Percentiles rank a stretch among this genome's conserved stretches.
These are phyloP conservation scores for Eristalis tenax DNA, from an alignment of 2,888 invertebrate genomes.

Conservation along the genomic window DNA sequence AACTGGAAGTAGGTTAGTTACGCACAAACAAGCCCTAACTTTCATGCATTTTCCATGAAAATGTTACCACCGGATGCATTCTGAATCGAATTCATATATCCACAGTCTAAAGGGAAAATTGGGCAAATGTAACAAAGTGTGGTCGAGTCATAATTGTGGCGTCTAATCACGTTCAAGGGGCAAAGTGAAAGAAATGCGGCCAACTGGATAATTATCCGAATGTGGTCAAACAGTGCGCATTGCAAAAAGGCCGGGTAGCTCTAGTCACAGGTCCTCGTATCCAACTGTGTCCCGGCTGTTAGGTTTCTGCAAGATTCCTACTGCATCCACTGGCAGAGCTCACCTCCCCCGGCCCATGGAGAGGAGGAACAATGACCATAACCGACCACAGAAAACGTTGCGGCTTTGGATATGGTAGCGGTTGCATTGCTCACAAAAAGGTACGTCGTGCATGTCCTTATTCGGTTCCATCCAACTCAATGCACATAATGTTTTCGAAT, in stretches of 20 bases:
- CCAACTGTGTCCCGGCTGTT: conserved; percentile 21
- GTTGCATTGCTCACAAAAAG: conserved; percentile 44
- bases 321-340: conserved; percentile 19
- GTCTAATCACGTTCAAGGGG: conserved; percentile 64
- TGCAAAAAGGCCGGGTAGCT: conserved; percentile 11
- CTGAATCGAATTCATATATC: not conserved
- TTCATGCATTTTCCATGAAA: too few species aligned
- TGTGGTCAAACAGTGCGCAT: conserved; percentile 62
- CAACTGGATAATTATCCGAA: conserved; percentile 63
- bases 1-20: too few species aligned
- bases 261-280: conserved; percentile 18
- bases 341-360: conserved; percentile 2
- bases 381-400: conserved; percentile 63
- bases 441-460: conserved; percentile 18
- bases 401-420: conserved; percentile 49
- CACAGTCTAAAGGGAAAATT: not conserved
- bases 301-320: not conserved
- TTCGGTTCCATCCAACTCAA: conserved; percentile 21
- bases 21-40: too few species aligned
- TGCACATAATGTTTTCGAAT: conserved; percentile 56
- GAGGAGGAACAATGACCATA: conserved; percentile 40
- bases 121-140: conserved; percentile 19
- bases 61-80: not conserved
- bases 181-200: conserved; percentile 53
- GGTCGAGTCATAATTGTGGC: conserved; percentile 57